Percentiles rank a stretch among this genome's conserved stretches.
Conservation (phyloP, 2,797 vertebrate species). For the Alcedo quadribrachys region DNA sequence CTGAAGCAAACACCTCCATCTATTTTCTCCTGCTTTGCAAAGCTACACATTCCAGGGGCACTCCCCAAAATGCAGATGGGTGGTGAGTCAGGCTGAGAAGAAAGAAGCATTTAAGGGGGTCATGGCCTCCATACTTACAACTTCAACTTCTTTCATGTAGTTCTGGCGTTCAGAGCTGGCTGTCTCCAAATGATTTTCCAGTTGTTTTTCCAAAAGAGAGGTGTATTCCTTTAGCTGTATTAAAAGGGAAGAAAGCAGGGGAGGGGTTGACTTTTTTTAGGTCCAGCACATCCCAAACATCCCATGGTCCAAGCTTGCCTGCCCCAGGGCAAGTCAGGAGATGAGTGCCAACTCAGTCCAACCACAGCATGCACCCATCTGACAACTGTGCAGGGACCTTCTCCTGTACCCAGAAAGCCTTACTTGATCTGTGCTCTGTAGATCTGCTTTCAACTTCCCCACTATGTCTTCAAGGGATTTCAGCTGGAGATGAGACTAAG, state of each 20-base stretch:
- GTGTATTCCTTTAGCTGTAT: conserved; percentile 84
- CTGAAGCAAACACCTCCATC: neutral
- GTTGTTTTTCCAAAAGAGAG: conserved; percentile 86
- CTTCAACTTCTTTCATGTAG: conserved; percentile 84
- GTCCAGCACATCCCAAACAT: neutral
- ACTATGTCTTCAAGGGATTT: conserved; percentile 81
- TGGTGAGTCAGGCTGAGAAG: neutral
- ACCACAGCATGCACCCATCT: fast-evolving
- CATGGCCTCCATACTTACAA: conserved; percentile 67
- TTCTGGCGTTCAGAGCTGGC: conserved; percentile 80
- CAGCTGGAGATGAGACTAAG: conserved; percentile 84
- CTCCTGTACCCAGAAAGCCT: neutral
- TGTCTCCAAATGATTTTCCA: conserved; percentile 89
- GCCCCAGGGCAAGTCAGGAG: neutral
- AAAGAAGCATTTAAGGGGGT: neutral
- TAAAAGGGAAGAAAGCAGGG: neutral
- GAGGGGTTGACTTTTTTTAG: fast-evolving
- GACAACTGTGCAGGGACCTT: fast-evolving
- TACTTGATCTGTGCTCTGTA: conserved; percentile 87
- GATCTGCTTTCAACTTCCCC: conserved; percentile 80
- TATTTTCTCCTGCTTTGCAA: neutral
- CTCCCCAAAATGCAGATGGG: fast-evolving
- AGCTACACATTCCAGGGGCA: neutral
- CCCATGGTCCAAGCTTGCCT: neutral
- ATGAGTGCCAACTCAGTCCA: neutral